These are phyloP conservation scores for Gallinago media DNA, from an alignment of 2,113 vertebrate genomes.

Conservation along the genomic window DNA sequence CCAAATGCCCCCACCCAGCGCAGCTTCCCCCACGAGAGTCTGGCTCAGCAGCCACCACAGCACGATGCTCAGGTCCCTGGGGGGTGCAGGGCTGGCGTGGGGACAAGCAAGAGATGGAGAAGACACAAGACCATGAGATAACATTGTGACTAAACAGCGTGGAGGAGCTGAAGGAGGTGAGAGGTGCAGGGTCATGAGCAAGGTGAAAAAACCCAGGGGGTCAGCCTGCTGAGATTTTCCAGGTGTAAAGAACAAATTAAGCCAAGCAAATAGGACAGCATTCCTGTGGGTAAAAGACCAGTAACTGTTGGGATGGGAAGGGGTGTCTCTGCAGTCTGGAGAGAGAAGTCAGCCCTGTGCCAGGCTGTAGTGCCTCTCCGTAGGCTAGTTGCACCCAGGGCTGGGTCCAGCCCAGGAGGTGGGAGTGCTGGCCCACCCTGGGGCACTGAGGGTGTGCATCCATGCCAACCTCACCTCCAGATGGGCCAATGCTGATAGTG, in stretches of 20 bases:
- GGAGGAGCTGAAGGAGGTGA: neutral
- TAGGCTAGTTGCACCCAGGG: rapidly evolving
- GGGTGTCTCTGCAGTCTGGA: neutral
- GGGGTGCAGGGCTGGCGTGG: rapidly evolving
- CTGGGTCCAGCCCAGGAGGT: too few species aligned
- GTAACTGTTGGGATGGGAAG: neutral
- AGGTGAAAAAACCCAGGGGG: neutral
- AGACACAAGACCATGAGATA: rapidly evolving
- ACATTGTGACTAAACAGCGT: neutral
- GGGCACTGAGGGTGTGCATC: neutral
- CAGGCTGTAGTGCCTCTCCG: rapidly evolving
- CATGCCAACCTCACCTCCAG: rapidly evolving
- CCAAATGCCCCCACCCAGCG: neutral
- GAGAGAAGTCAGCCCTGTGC: neutral
- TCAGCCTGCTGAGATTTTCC: neutral
- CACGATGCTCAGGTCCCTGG: rapidly evolving
- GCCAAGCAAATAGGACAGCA: neutral
- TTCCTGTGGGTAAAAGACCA: neutral
- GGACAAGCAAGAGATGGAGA: neutral
- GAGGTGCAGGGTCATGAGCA: neutral
- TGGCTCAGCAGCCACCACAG: rapidly evolving
- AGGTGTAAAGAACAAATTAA: neutral
- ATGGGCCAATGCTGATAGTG: rapidly evolving
- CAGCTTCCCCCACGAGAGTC: neutral
- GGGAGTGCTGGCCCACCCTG: neutral